Percentiles rank a stretch among this genome's conserved stretches.
phyloP scores from a whole-genome alignment of 2,797 vertebrate species.

The Scolopax rusticola region DNA sequence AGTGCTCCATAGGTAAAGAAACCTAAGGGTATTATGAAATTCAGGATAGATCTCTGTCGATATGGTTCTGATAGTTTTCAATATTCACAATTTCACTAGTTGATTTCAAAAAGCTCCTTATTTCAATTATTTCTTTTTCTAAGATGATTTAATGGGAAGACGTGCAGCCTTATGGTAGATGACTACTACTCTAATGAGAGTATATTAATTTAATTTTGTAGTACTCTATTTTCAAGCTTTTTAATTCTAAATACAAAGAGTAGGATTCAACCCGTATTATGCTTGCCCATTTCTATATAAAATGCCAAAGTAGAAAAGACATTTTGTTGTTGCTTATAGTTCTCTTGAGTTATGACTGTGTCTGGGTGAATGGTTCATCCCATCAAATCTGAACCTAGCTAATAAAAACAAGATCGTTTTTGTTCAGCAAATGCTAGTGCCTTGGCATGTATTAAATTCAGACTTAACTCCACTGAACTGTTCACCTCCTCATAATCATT shows the following conservation, averaged over 20 bases:
- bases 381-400: conserved; percentile 66
- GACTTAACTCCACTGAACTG: conserved; percentile 76
- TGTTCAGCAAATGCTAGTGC: conserved; percentile 29
- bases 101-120: neutral
- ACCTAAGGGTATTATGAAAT: neutral
- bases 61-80: neutral
- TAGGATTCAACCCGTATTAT: neutral
- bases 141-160: neutral
- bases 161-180: neutral
- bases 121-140: neutral
- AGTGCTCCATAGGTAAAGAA: neutral
- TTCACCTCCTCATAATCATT: conserved; percentile 75
- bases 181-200: neutral
- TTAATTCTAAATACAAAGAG: neutral
- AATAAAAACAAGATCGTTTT: conserved; percentile 67
- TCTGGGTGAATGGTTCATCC: conserved; percentile 69
- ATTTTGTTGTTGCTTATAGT: neutral
- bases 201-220: neutral
- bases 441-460: conserved; percentile 63
- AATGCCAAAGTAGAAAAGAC: neutral
- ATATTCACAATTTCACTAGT: neutral
- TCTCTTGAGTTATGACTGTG: conserved; percentile 44
- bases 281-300: neutral
- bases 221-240: neutral
- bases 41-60: neutral